phyloP scores from a whole-genome alignment of 2,888 invertebrate genomes.

The Trissonchulus sp. region DNA sequence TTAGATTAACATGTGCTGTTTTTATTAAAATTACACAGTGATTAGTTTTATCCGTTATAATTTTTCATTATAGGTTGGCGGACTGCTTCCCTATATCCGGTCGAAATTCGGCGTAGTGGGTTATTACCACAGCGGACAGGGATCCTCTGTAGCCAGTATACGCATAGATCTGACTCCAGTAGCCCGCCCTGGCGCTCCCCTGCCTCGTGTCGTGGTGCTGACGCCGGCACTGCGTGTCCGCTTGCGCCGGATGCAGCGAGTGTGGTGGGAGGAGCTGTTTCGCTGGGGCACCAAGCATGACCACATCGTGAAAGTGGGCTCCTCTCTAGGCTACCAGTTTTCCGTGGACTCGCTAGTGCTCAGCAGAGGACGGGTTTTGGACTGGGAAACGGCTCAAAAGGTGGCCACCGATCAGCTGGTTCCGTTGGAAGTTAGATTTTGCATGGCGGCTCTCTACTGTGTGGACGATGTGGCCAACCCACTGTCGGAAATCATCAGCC shows the following conservation, averaged over 20 bases:
- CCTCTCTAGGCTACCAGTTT: background rate
- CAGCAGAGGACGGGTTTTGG: background rate
- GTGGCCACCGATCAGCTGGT: background rate
- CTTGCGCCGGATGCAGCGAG: background rate
- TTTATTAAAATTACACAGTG: too few species aligned
- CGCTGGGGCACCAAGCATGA: conserved; percentile 4
- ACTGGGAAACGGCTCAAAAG: background rate
- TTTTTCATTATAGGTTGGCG: too few species aligned
- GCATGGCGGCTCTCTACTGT: background rate
- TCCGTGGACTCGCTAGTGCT: background rate
- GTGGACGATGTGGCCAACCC: background rate
- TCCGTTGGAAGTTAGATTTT: background rate
- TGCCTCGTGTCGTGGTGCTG: background rate
- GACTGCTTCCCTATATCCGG: too few species aligned
- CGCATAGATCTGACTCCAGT: background rate
- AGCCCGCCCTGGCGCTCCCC: background rate
- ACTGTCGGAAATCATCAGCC: background rate
- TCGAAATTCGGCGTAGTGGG: too few species aligned
- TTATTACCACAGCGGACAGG: too few species aligned
- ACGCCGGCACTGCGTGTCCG: background rate
- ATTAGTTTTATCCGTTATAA: too few species aligned
- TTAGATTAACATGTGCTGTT: too few species aligned
- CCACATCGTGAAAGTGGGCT: background rate
- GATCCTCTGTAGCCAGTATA: too few species aligned
- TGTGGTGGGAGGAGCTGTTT: background rate